Conservation (phyloP, 1,140 invertebrate genomes). For the Phymastichus coffea region DNA sequence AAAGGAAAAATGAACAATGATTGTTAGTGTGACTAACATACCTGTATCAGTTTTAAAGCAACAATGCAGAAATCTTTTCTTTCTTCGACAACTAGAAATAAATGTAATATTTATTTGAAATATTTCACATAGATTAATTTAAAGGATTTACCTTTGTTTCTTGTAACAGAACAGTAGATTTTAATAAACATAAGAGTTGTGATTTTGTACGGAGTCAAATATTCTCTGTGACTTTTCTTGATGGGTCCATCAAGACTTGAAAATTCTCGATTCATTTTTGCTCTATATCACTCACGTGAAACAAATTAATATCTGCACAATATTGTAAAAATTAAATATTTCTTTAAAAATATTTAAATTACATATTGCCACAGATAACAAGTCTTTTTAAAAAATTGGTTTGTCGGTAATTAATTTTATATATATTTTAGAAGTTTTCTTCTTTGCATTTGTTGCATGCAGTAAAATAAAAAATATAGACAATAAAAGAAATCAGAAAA, state of each 20-base stretch:
- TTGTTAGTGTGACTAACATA: slow-evolving; percentile 33
- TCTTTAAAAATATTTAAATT: too few relatives aligned
- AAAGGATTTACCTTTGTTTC: slow-evolving; percentile 48
- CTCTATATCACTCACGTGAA: too few relatives aligned
- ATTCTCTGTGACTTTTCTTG: slow-evolving; percentile 50
- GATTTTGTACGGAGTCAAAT: slow-evolving; percentile 61
- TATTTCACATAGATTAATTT: not conserved
- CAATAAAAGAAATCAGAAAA: too few relatives aligned
- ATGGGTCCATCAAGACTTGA: slow-evolving; percentile 46
- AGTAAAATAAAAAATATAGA: too few relatives aligned
- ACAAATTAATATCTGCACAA: too few relatives aligned
- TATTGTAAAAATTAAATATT: too few relatives aligned
- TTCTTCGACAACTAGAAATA: slow-evolving; percentile 41
- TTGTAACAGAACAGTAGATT: slow-evolving; percentile 55
- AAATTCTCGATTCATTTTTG: slow-evolving; percentile 51
- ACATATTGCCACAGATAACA: too few relatives aligned
- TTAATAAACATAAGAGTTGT: slow-evolving; percentile 58
- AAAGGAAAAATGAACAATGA: not conserved
- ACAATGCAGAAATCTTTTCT: slow-evolving; percentile 64
- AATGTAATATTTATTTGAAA: slow-evolving; percentile 18
- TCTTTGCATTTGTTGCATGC: too few relatives aligned
- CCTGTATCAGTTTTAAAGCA: slow-evolving; percentile 65
- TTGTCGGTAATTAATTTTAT: too few relatives aligned
- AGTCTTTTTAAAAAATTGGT: too few relatives aligned
- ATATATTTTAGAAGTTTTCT: too few relatives aligned